Evolutionary conservation across 92 coral and sea anemone species (phyloP), one percentile per base, ranked within the genome.

Genomic region (Hydrozoanthus gracilis): DNA sequence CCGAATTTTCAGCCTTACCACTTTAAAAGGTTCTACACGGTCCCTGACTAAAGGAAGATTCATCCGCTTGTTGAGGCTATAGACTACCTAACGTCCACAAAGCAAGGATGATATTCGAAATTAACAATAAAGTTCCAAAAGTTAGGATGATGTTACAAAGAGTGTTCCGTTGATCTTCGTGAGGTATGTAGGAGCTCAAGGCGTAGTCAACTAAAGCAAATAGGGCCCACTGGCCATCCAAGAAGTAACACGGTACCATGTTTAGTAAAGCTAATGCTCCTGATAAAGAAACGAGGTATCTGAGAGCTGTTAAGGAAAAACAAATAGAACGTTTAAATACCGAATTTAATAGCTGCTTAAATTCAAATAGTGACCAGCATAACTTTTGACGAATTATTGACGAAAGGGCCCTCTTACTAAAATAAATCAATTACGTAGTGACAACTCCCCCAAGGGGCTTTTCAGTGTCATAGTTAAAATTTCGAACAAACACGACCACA

Each of bases 141-240:
- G 97, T 95, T 69, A 96, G 88, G 68, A 96, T 87, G 17, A 95
- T 87, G 71, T 87, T 95, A 55, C 98, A 96, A 4, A 96, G 73
- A 20, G 95, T 92, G 79, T 92, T 93, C 70, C 99, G 83, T 49
- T 95, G 96, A 80, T 92, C 94, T 78, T 93, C 95, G 46, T 91
- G 90, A 27, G 99, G 97, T 14, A 96, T 88, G 62, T 88, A 72
- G 27, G 90, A 83, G 51, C 86, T 84, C 18, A 96, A 88, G 10
- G 86, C 14, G 77, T 93, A 90, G 65, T 96, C 99, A 44, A 87
- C 95, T 8, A 96, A 83, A 14, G 99, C 99, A 89, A 92, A 95
- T 18, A 96, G 82, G 13, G 96, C 96, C 99, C 99, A 96, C 88
- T 96, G 99, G 5, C 99, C 99, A 71, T 96, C 99, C 62, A 96